A percentile compares a stretch with the other conserved stretches of the same genome.
These are phyloP conservation scores for Trichogramma dendrolimi DNA, from an alignment of 2,888 invertebrate genomes.

Conservation along the genomic window DNA sequence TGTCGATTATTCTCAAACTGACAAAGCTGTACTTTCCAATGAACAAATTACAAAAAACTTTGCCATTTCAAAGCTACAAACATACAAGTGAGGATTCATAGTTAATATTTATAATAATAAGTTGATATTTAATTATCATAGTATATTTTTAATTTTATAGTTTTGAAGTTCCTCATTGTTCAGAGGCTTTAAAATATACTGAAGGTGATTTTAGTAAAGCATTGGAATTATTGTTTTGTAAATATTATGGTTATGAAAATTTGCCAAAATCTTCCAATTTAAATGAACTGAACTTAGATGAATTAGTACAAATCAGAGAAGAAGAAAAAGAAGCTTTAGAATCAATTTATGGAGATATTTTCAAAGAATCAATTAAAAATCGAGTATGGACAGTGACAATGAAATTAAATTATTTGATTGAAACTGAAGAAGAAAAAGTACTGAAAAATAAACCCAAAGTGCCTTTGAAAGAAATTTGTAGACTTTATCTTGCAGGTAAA, in stretches of 20 bases:
- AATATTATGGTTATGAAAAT: conserved; percentile 62
- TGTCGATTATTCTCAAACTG: conserved; percentile 63
- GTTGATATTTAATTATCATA: conserved; percentile 10
- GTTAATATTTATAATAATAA: background rate
- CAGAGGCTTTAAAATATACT: conserved; percentile 68
- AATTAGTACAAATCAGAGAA: conserved; percentile 62
- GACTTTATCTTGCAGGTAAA: conserved; percentile 60
- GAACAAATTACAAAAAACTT: conserved; percentile 66
- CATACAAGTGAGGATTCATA: conserved; percentile 51
- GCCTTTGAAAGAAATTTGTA: conserved; percentile 62
- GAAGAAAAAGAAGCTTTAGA: conserved; percentile 73
- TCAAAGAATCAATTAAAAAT: conserved; percentile 66
- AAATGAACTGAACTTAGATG: conserved; percentile 52
- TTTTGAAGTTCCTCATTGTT: conserved; percentile 70
- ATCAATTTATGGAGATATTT: conserved; percentile 72
- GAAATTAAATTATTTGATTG: conserved; percentile 64
- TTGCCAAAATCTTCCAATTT: conserved; percentile 48
- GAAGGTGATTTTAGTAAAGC: conserved; percentile 69
- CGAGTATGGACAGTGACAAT: conserved; percentile 68
- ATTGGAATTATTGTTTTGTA: conserved; percentile 65
- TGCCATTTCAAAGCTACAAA: conserved; percentile 69
- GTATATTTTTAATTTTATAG: conserved; percentile 54
- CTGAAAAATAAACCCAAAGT: conserved; percentile 49
- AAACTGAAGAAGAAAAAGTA: conserved; percentile 55
- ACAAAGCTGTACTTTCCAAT: conserved; percentile 58